phyloP scores from a whole-genome alignment of 1,140 invertebrate genomes.

The Charaxes varanes region DNA sequence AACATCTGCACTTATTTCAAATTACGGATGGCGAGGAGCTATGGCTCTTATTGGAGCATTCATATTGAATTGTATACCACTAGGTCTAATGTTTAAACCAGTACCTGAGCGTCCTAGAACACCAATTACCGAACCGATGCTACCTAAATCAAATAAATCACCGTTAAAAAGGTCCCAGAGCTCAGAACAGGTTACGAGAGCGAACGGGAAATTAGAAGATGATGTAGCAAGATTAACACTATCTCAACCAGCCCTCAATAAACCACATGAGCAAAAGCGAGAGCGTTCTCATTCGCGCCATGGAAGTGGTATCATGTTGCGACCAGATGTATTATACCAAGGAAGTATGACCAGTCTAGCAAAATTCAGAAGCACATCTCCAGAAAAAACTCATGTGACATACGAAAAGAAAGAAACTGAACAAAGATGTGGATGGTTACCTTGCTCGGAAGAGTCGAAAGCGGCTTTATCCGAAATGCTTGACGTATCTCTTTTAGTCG shows the following conservation, averaged over 20 bases:
- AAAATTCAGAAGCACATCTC: conserved; percentile 51
- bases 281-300: conserved; percentile 47
- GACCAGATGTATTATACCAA: conserved; percentile 91
- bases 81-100: conserved; percentile 89
- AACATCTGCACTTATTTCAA: conserved; percentile 78
- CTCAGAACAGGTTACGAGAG: conserved; percentile 64
- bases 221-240: conserved; percentile 75
- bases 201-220: conserved; percentile 58
- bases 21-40: conserved; percentile 82
- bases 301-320: conserved; percentile 85
- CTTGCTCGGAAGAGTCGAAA: conserved; percentile 75
- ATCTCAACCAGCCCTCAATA: conserved; percentile 78
- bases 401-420: conserved; percentile 35
- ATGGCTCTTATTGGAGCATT: conserved; percentile 88
- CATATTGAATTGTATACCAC: conserved; percentile 87
- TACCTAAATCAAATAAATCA: conserved; percentile 56
- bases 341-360: conserved; percentile 80
- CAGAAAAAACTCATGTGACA: conserved; percentile 47
- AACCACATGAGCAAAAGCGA: conserved; percentile 48
- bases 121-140: conserved; percentile 56
- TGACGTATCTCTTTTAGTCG: conserved; percentile 87
- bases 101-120: conserved; percentile 54
- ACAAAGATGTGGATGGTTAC: conserved; percentile 74
- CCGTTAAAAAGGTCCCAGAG: conserved; percentile 72
- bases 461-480: conserved; percentile 88